phyloP scores from a whole-genome alignment of 2,113 vertebrate species.

The Agelaius phoeniceus region DNA sequence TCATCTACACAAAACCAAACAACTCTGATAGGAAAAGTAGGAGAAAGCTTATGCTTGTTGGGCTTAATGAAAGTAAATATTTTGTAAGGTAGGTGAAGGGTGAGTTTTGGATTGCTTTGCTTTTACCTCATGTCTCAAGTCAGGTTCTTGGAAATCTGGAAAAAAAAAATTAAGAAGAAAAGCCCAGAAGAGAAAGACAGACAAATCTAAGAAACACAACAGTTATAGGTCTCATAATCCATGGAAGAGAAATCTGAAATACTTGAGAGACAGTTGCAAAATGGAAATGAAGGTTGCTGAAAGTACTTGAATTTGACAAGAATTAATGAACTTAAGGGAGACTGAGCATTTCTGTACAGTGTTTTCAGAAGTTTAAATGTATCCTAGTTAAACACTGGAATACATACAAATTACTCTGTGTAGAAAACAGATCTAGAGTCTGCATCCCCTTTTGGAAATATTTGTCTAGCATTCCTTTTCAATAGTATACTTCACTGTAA shows the following conservation, averaged over 20 bases:
- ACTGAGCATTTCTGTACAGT: not conserved
- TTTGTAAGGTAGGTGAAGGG: not conserved
- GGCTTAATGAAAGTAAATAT: not conserved
- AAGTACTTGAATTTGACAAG: not conserved
- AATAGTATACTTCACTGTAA: not conserved
- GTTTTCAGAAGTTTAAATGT: not conserved
- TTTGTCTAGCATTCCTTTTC: not conserved
- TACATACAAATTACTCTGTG: not conserved
- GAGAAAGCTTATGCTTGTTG: not conserved
- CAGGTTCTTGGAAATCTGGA: not conserved
- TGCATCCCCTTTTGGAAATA: not conserved
- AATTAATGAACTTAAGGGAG: not conserved
- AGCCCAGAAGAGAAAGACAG: not conserved
- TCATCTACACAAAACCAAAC: not conserved
- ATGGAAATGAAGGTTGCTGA: not conserved
- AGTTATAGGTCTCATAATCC: not conserved
- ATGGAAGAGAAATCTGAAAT: not conserved
- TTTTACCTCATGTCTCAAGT: not conserved
- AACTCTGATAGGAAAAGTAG: not conserved
- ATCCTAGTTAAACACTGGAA: not conserved
- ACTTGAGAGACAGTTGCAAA: not conserved
- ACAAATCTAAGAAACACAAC: not conserved
- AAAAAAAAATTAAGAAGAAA: not conserved
- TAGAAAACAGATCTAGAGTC: not conserved
- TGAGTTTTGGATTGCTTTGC: rapidly evolving